Conservation (phyloP, 2,797 vertebrate genomes). For the Malurus leucopterus region DNA sequence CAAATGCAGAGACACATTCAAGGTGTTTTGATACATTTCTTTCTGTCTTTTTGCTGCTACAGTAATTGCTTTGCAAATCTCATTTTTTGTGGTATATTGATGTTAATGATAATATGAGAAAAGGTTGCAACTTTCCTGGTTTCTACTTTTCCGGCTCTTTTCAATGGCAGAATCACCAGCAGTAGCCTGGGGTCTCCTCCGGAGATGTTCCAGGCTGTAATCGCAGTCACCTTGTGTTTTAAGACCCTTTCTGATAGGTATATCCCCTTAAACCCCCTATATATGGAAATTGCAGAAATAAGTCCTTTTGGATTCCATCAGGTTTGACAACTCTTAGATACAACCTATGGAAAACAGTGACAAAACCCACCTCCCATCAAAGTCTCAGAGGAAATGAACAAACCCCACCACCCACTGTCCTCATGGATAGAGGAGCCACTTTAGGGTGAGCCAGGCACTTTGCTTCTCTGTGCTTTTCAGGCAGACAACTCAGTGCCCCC, state of each 20-base stretch:
- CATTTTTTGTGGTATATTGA: constrained; percentile 12
- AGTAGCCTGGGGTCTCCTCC: background rate
- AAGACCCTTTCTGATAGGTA: background rate
- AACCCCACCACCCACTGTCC: background rate
- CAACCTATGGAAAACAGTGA: background rate
- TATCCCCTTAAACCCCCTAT: background rate
- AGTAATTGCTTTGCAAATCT: constrained; percentile 39
- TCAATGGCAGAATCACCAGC: background rate
- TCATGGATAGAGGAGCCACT: background rate
- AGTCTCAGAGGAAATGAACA: background rate
- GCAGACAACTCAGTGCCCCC: rapidly evolving
- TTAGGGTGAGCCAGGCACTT: background rate
- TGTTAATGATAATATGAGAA: background rate
- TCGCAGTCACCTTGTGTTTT: background rate
- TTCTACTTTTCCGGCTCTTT: background rate
- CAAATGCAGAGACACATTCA: constrained; percentile 7
- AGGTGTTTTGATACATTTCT: background rate
- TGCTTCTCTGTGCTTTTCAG: rapidly evolving
- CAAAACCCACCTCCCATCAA: background rate
- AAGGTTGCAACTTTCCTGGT: background rate
- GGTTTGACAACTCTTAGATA: background rate
- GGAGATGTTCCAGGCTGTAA: background rate
- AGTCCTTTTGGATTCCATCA: background rate
- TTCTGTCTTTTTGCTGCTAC: background rate
- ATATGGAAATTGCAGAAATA: background rate